phyloP scores from a whole-genome alignment of 2,888 invertebrate species.

The Neoaliturus tenellus region DNA sequence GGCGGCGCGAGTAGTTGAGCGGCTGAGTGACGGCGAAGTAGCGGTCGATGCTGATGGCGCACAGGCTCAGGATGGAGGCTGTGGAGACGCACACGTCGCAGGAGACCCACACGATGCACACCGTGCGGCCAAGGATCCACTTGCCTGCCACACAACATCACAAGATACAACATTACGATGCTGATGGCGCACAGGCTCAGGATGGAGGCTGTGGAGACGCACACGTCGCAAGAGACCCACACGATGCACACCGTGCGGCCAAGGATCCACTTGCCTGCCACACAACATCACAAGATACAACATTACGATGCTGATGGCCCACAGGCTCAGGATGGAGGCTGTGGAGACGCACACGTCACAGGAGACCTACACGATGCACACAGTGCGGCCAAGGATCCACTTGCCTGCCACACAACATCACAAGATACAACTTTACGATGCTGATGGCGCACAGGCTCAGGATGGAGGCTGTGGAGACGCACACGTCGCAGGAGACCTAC shows the following conservation, averaged over 20 bases:
- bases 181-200: constrained; percentile 95
- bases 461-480: constrained; percentile 95
- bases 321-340: constrained; percentile 93
- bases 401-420: constrained; percentile 75
- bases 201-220: constrained; percentile 95
- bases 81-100: constrained; percentile 95
- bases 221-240: constrained; percentile 95
- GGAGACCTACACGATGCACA: constrained; percentile 95
- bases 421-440: constrained; percentile 77
- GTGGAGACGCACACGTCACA: constrained; percentile 95
- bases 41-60: constrained; percentile 93
- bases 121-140: constrained; percentile 94
- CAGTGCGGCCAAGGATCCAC: constrained; percentile 94
- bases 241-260: constrained; percentile 92
- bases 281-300: constrained; percentile 65
- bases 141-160: constrained; percentile 75
- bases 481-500: constrained; percentile 95
- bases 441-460: constrained; percentile 95
- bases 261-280: constrained; percentile 88
- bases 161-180: constrained; percentile 62
- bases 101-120: constrained; percentile 95
- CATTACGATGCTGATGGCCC: constrained; percentile 95
- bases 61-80: constrained; percentile 93
- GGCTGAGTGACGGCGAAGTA: constrained; percentile 97
- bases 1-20: constrained; percentile 91